Base-by-base conservation (phyloP, 2,888 invertebrate genomes). In the Oxyteleia sp. region DNA sequence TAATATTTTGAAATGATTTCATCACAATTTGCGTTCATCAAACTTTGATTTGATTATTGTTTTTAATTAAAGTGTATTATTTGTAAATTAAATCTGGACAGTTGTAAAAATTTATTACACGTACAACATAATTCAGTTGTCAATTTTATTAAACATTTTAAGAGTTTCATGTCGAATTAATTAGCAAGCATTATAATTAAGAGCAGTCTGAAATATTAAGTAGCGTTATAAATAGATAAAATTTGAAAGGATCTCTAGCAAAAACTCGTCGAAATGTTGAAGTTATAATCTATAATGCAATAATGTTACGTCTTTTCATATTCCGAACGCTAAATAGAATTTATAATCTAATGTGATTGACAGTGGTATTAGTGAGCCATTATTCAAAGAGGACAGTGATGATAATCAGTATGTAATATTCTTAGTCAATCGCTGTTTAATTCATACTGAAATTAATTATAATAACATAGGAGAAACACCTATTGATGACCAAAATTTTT, bases 341-440 rank as follows among this genome's bases (percentile, higher is more conserved):
- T 45, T 43, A 55, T 53, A 64, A 64, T 75, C 57, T 64, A 38
- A 16, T 26, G 5, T 75, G 74, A 75, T 75, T 75, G 74, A 57
- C 74, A 75, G 45, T 45, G 11, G 38, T 43, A 64, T 75, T 75
- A 64, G 55, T 32, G 15, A 47, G 32, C 35, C 47, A 57, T 75
- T 55, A 75, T 53, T 64, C 23, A 15, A 51, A 75, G 47, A 64
- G 55, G 43, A 75, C 74, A 75, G 41, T 18, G 59, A 68, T 76
- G 51, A 76, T 76, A 76, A 59, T 68, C 68, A 68, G 55, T 66
- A 26, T 59, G 51, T 68, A 68, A 68, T 76, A 76, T 76, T 41
- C 59, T 68, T 45, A 66, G 66, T 49, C 76, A 55, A 43, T 64
- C 32, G 13, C 43, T 68, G 47, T 68, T 66, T 66, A 66, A 66